phyloP scores from a whole-genome alignment of 2,797 vertebrate genomes.

The Sebastes iracundus region DNA sequence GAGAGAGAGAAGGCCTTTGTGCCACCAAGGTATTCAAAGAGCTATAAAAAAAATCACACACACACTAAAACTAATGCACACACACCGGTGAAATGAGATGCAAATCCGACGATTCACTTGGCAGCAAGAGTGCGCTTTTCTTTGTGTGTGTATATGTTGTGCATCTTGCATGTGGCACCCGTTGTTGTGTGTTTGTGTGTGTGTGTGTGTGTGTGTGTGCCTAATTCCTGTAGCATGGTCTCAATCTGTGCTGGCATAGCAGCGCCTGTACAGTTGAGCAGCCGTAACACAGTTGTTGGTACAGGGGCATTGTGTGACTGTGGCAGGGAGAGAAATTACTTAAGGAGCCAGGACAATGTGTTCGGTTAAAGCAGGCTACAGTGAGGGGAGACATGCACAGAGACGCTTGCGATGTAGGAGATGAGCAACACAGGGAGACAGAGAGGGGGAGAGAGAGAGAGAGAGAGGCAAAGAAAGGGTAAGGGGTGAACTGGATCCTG shows the following conservation, averaged over 20 bases:
- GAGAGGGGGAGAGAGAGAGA: slow-evolving; percentile 3
- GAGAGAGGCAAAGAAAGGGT: slow-evolving; percentile 32
- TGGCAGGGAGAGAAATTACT: slow-evolving; percentile 94
- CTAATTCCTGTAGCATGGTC: slow-evolving; percentile 89
- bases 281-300: slow-evolving; percentile 96
- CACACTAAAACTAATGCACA: slow-evolving; percentile 72
- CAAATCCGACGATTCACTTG: slow-evolving; percentile 93
- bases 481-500: slow-evolving; percentile 52
- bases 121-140: slow-evolving; percentile 82
- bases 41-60: slow-evolving; percentile 76
- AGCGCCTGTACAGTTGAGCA: slow-evolving; percentile 91
- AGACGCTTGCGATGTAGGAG: slow-evolving; percentile 58
- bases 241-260: slow-evolving; percentile 90
- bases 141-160: slow-evolving; percentile 65
- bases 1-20: slow-evolving; percentile 82
- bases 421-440: slow-evolving; percentile 72
- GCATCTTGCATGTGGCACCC: slow-evolving; percentile 39
- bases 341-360: slow-evolving; percentile 86
- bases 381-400: slow-evolving; percentile 87
- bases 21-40: slow-evolving; percentile 88
- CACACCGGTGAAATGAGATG: slow-evolving; percentile 90
- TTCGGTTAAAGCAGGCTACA: slow-evolving; percentile 88
- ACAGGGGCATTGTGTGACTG: slow-evolving; percentile 86
- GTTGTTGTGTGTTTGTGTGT: slow-evolving; percentile 54
- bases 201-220: slow-evolving; percentile 47